Evolutionary conservation across 2,888 invertebrate species (phyloP).

Genomic region (Caenorhabditis japonica): DNA sequence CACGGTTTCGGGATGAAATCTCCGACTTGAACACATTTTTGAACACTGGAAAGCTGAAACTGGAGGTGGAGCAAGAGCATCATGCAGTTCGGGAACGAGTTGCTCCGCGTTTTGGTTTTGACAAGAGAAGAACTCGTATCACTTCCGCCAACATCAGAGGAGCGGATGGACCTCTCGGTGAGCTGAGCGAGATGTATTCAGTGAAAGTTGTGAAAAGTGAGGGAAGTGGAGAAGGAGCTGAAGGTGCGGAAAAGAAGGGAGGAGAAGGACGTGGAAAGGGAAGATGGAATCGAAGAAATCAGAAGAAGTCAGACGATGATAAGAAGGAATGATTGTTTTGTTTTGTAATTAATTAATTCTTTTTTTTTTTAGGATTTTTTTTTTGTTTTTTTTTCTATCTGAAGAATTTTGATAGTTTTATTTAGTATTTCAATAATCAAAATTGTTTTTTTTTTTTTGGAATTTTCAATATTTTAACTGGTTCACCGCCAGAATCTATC

Average conservation of each 20-base stretch:
- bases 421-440: no score
- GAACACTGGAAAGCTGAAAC: conserved; percentile 51
- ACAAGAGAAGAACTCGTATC: conserved; percentile 35
- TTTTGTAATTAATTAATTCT: conserved; percentile 34
- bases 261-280: conserved; percentile 32
- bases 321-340: conserved; percentile 17
- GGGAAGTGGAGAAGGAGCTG: conserved; percentile 27
- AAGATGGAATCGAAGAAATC: conserved; percentile 34
- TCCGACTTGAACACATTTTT: conserved; percentile 58
- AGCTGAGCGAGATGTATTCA: conserved; percentile 60
- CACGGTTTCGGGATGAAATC: conserved; percentile 56
- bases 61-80: conserved; percentile 6
- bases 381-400: conserved; percentile 18
- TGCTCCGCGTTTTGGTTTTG: conserved; percentile 7
- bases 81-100: conserved; percentile 17
- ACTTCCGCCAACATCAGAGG: conserved; percentile 56
- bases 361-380: conserved; percentile 4
- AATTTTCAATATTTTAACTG: no score
- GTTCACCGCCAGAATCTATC: no score
- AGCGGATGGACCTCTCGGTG: conserved; percentile 59
- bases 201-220: conserved; percentile 61
- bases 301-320: conserved; percentile 19
- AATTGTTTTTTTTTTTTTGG: no score
- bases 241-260: conserved; percentile 11
- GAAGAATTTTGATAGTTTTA: no score